Conservation (phyloP, 2,888 invertebrate genomes). For the Dynastes tityus region DNA sequence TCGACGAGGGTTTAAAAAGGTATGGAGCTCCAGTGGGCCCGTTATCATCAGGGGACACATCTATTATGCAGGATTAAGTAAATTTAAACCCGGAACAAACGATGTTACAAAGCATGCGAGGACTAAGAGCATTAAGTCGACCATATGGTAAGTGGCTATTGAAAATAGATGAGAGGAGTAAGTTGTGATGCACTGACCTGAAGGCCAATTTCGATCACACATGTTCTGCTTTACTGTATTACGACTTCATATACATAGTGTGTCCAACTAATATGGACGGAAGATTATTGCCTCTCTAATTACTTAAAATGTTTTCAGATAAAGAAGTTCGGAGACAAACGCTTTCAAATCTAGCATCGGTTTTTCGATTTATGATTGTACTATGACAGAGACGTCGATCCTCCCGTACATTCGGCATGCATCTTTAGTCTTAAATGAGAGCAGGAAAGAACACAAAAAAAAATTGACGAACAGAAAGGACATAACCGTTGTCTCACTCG, state of each 20-base stretch:
- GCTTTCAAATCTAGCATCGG: no score
- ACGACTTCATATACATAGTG: neutral
- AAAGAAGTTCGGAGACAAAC: no score
- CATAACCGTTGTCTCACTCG: no score
- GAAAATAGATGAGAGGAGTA: neutral
- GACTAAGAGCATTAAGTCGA: neutral
- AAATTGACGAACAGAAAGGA: no score
- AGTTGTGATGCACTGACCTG: conserved; percentile 1
- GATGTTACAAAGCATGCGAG: conserved; percentile 6
- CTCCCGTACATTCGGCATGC: no score
- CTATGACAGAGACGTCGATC: no score
- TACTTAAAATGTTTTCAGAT: no score
- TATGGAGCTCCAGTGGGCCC: neutral
- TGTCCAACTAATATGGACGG: no score
- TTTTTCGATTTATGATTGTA: no score
- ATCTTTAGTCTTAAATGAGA: no score
- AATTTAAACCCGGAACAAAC: conserved; percentile 17
- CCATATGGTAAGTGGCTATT: neutral
- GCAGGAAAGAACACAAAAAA: no score
- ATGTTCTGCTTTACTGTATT: neutral
- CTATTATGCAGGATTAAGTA: conserved; percentile 14
- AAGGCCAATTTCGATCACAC: neutral
- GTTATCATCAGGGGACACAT: conserved; percentile 10
- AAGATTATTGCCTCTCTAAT: no score
- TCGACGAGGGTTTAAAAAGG: neutral